These are phyloP conservation scores for Ptycholaimellus sp. DNA, from an alignment of 2,888 invertebrate species.

Conservation along the genomic window DNA sequence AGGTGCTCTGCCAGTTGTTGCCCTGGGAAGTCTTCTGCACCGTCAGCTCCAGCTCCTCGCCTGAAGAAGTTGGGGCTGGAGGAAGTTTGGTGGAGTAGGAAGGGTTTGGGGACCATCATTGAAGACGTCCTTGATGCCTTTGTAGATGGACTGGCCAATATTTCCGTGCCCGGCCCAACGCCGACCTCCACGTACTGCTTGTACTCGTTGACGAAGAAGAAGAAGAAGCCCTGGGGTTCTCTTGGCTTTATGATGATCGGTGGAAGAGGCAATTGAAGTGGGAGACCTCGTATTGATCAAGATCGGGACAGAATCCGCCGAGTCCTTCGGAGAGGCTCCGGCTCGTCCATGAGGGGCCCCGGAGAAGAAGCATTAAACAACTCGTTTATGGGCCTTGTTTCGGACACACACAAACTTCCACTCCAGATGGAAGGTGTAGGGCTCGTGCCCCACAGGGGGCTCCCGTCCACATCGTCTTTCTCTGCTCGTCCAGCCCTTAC, in stretches of 20 bases:
- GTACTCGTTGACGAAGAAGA: slow-evolving; percentile 31
- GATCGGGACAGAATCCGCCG: slow-evolving; percentile 16
- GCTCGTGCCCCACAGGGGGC: slow-evolving; percentile 16
- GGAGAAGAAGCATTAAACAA: slow-evolving; percentile 8
- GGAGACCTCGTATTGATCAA: too few relatives aligned
- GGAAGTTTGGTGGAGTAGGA: neutral
- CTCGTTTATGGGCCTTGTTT: slow-evolving; percentile 20
- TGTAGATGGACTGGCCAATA: slow-evolving; percentile 28
- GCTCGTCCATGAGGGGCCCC: slow-evolving; percentile 21
- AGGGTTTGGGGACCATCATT: slow-evolving; percentile 19
- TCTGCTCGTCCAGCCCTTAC: slow-evolving; percentile 2
- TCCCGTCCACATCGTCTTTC: slow-evolving; percentile 22
- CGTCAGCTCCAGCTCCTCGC: slow-evolving; percentile 19
- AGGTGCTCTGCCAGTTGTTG: slow-evolving; percentile 27
- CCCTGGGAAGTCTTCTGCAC: slow-evolving; percentile 17
- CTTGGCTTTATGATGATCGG: slow-evolving; percentile 6
- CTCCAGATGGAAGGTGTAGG: slow-evolving; percentile 16
- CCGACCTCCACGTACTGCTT: slow-evolving; percentile 32
- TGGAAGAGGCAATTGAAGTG: too few relatives aligned
- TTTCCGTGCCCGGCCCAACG: slow-evolving; percentile 32
- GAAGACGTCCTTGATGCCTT: slow-evolving; percentile 28
- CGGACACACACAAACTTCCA: slow-evolving; percentile 19
- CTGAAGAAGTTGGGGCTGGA: slow-evolving; percentile 4
- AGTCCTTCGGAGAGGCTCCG: slow-evolving; percentile 16
- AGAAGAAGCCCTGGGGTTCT: slow-evolving; percentile 1